Conservation (phyloP, 2,113 vertebrate species). For the Caracal caracal region DNA sequence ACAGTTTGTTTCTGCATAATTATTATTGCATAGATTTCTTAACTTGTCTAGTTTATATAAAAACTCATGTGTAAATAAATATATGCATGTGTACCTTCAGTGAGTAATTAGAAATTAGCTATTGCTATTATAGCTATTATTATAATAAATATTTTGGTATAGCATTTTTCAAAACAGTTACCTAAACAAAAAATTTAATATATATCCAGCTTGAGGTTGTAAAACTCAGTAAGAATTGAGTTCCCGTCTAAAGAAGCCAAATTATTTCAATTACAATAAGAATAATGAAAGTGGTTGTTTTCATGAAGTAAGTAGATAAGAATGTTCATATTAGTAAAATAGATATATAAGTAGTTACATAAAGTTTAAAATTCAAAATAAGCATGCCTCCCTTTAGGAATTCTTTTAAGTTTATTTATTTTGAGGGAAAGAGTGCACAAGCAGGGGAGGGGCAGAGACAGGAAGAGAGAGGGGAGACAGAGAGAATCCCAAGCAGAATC, state of each 20-base stretch:
- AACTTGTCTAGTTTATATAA: not conserved
- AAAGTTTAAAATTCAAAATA: not conserved
- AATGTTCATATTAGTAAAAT: not conserved
- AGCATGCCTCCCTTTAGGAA: not conserved
- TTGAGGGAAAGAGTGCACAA: no score
- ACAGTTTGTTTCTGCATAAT: not conserved
- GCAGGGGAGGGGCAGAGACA: no score
- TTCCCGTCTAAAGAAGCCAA: not conserved
- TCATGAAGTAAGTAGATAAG: not conserved
- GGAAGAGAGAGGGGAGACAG: no score
- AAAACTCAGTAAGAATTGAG: not conserved
- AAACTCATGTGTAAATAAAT: not conserved
- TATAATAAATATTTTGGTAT: not conserved
- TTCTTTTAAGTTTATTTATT: not conserved
- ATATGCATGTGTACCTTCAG: not conserved
- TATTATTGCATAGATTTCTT: not conserved
- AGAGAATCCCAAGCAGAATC: no score
- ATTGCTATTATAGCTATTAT: not conserved
- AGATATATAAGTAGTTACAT: not conserved
- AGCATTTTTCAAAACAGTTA: not conserved
- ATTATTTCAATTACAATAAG: not conserved
- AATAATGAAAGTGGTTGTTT: not conserved
- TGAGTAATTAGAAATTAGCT: not conserved
- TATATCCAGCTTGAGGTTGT: not conserved
- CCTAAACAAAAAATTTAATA: slow-evolving; percentile 13